Conservation (phyloP, 2,888 invertebrate genomes). For the Melanophora roralis region DNA sequence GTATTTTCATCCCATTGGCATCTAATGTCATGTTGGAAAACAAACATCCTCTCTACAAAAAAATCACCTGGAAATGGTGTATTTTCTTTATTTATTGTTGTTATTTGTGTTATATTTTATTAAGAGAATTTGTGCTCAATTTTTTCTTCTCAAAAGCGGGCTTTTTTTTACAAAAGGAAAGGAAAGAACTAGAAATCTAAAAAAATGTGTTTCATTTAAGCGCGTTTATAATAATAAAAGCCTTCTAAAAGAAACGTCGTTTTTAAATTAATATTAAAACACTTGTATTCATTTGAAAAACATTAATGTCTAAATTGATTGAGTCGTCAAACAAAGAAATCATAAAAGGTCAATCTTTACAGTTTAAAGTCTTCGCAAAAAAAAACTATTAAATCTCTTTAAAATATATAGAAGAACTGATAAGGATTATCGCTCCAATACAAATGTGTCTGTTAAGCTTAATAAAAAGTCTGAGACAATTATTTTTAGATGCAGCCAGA, state of each 20-base stretch:
- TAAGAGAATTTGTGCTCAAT: conserved; percentile 4
- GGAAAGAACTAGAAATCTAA: neutral
- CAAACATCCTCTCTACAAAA: no score
- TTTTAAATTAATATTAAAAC: neutral
- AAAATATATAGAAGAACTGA: no score
- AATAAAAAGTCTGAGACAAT: neutral
- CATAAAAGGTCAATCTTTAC: no score
- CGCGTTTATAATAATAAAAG: neutral
- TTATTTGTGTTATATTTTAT: conserved; percentile 3
- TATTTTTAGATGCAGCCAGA: neutral
- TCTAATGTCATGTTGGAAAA: no score
- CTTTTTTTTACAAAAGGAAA: neutral
- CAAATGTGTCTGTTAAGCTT: no score
- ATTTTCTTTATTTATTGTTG: neutral
- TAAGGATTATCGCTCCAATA: no score
- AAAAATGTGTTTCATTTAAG: neutral
- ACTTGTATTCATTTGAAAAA: no score
- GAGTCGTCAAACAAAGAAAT: no score
- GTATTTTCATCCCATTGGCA: no score
- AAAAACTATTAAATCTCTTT: no score
- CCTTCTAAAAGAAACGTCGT: neutral
- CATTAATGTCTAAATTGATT: no score
- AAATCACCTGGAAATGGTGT: conserved; percentile 27
- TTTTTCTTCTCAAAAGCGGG: neutral
- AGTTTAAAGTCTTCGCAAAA: no score